A percentile compares a stretch with the other conserved stretches of the same genome.
These are phyloP conservation scores for Galerucella calmariensis DNA, from an alignment of 2,888 invertebrate species.

Conservation along the genomic window DNA sequence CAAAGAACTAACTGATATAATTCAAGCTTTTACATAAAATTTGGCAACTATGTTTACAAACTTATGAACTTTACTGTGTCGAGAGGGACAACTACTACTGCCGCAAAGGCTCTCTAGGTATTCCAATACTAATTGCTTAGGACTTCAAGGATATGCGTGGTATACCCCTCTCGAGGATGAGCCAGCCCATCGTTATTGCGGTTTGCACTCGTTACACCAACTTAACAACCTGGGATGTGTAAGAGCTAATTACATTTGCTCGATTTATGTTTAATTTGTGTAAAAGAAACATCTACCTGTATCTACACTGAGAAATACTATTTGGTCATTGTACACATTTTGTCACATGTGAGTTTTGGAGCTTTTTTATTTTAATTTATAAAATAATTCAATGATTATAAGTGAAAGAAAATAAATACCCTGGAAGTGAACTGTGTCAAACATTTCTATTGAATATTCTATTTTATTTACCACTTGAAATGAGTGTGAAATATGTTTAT, in stretches of 20 bases:
- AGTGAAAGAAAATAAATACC: too few species aligned
- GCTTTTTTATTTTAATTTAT: too few species aligned
- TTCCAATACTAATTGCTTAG: constrained; percentile 58
- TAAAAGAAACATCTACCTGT: not conserved
- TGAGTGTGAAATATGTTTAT: too few species aligned
- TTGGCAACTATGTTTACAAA: not conserved
- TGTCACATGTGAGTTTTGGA: too few species aligned
- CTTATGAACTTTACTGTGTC: constrained; percentile 2
- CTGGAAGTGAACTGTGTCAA: too few species aligned
- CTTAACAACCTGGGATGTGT: constrained; percentile 59
- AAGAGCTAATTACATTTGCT: constrained; percentile 58
- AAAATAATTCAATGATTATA: too few species aligned
- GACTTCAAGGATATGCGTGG: constrained; percentile 50
- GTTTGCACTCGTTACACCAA: constrained; percentile 41
- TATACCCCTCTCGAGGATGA: constrained; percentile 51
- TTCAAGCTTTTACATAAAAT: not conserved
- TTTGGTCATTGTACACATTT: not conserved
- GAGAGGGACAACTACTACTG: constrained; percentile 23
- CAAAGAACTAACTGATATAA: too few species aligned
- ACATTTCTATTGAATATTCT: too few species aligned
- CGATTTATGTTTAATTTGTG: constrained; percentile 37
- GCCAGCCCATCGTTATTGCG: constrained; percentile 32
- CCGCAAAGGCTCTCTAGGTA: constrained; percentile 53
- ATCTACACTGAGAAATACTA: not conserved
- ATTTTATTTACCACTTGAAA: too few species aligned